Base-by-base conservation (phyloP, 1,140 invertebrate genomes). In the Prorops nasuta region DNA sequence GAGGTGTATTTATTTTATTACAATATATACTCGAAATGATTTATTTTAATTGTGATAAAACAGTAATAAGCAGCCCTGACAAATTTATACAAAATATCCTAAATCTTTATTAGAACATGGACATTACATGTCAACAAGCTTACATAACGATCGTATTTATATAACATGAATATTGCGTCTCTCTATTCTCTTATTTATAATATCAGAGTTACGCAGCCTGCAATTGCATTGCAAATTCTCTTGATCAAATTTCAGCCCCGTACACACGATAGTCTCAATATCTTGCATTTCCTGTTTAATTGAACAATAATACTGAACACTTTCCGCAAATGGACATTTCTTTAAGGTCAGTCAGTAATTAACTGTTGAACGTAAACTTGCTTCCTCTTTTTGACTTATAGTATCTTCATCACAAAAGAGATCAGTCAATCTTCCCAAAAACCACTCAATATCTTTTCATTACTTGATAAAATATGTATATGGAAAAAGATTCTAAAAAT, bases 41-140 rank as follows among this genome's bases (percentile, higher is more conserved):
- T n/a, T n/a, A n/a, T n/a, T n/a, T n/a, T n/a, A n/a, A n/a, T n/a
- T n/a, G n/a, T n/a, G n/a, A n/a, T n/a, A n/a, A n/a, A n/a, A n/a
- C n/a, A n/a, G n/a, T n/a, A n/a, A n/a, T n/a, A n/a, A n/a, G n/a
- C n/a, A n/a, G n/a, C n/a, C n/a, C n/a, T n/a, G n/a, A n/a, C n/a
- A n/a, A n/a, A 35, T 49, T 70, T 71, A 63, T 71, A 72, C 60
- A 71, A 72, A 72, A 72, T 72, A 72, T 65, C 60, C 68, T 69
- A 68, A 55, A 69, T 71, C 56, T 72, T 71, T 72, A 72, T 72
- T 72, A 67, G 65, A 68, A 69, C 63, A 70, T 65, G 62, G 63
- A 69, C 60, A 66, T 63, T 69, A 69, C 60, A 67, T 69, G 66
- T 63, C 64, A 71, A 68, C 58, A 60, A 58, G 53, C 38, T 60